A percentile compares a stretch with the other conserved stretches of the same genome.
Conservation (phyloP, 2,888 invertebrate genomes). For the Eurois occulta region DNA sequence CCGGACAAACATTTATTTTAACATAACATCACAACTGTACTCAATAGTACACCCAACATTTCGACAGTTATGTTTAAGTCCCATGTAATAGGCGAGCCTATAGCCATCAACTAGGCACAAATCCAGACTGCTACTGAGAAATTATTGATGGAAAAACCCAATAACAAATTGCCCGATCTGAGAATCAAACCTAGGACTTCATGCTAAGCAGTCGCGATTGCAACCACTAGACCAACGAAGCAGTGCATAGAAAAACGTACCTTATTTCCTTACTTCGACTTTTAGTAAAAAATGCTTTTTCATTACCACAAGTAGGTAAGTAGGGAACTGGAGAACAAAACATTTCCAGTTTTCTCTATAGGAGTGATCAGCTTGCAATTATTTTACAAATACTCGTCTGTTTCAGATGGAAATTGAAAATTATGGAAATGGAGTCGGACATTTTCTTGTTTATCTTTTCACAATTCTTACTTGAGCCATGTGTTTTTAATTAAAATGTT, state of each 20-base stretch:
- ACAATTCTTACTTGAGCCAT: constrained; percentile 14
- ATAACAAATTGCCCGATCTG: no score
- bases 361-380: constrained; percentile 27
- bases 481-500: constrained; percentile 26
- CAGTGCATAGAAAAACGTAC: no score
- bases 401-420: constrained; percentile 31
- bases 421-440: constrained; percentile 27
- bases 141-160: no score
- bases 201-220: no score
- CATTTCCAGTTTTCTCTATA: constrained; percentile 5
- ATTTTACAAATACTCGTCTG: constrained; percentile 21
- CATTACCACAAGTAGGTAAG: constrained; percentile 6
- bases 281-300: background rate
- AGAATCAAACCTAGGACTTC: no score
- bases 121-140: no score
- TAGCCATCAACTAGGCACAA: no score
- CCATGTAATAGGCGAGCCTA: no score
- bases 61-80: no score
- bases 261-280: background rate
- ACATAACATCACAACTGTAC: no score
- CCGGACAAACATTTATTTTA: background rate
- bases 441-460: constrained; percentile 23
- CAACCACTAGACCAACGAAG: no score
- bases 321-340: constrained; percentile 4
- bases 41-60: no score